Conservation (phyloP, 2,888 invertebrate species). For the Sarcophaga subvicina region DNA sequence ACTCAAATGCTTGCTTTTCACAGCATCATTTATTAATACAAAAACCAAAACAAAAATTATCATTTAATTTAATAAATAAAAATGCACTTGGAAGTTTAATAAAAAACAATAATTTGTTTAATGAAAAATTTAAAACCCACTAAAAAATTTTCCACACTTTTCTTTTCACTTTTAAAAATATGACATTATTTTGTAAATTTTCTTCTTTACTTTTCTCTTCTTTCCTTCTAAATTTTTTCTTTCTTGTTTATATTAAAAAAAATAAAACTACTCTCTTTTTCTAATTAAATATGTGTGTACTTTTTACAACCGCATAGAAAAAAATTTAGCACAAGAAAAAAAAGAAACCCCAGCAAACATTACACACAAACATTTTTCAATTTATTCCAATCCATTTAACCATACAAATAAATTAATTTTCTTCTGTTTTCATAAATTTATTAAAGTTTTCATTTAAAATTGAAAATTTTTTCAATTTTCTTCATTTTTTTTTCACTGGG, state of each 20-base stretch:
- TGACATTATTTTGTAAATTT: conserved; percentile 12
- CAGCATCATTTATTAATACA: conserved; percentile 17
- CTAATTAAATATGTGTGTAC: neutral
- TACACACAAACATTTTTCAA: neutral
- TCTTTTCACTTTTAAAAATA: conserved; percentile 36
- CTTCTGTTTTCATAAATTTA: neutral
- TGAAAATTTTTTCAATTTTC: conserved; percentile 6
- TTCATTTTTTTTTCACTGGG: conserved; percentile 24
- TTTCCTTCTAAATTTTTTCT: no score
- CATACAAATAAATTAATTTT: neutral
- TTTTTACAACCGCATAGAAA: neutral
- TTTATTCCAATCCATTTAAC: neutral
- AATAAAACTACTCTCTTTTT: neutral
- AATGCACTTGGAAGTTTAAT: conserved; percentile 18
- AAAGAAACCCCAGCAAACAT: neutral
- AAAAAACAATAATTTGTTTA: conserved; percentile 13
- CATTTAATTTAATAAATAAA: neutral
- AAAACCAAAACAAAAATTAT: conserved; percentile 5
- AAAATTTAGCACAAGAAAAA: conserved; percentile 6
- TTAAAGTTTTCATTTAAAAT: conserved; percentile 16
- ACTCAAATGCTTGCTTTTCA: conserved; percentile 17
- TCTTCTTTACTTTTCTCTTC: neutral
- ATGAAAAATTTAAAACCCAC: neutral
- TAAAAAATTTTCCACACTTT: conserved; percentile 29
- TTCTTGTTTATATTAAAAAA: conserved; percentile 15